phyloP scores from a whole-genome alignment of 37 sponge, comb jelly and placozoan genomes.

The Geodia barretti region DNA sequence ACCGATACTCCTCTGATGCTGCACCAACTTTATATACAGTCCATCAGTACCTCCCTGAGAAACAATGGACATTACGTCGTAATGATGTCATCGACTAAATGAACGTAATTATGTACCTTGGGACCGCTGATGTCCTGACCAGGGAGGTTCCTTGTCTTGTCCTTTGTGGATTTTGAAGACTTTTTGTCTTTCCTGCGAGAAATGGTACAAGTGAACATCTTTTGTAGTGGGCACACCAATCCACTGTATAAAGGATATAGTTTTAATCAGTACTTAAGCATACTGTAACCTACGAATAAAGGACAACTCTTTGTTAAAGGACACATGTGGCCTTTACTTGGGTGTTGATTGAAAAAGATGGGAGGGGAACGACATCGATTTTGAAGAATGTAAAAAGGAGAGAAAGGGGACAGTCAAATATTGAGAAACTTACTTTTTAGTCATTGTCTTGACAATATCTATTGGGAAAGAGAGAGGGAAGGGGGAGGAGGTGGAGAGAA shows the following conservation, averaged over 20 bases:
- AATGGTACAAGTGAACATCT: too few species aligned
- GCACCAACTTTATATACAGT: conserved; percentile 46
- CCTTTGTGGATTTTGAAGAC: conserved; percentile 49
- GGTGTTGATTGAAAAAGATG: too few species aligned
- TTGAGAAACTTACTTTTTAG: conserved; percentile 2
- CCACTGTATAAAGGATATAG: too few species aligned
- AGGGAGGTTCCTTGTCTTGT: conserved; percentile 29
- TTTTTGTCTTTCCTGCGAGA: conserved; percentile 15
- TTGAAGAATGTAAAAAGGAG: too few species aligned
- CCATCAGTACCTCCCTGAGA: conserved; percentile 25
- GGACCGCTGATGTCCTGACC: background rate
- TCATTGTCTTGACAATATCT: conserved; percentile 13
- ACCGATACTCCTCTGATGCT: conserved; percentile 50
- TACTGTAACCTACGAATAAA: too few species aligned
- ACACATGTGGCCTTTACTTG: too few species aligned
- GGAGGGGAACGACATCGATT: too few species aligned
- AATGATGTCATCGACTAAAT: background rate
- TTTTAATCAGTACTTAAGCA: too few species aligned
- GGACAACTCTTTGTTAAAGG: too few species aligned
- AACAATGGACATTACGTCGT: background rate
- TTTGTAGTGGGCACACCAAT: too few species aligned
- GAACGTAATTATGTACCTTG: background rate
- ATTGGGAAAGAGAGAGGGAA: background rate
- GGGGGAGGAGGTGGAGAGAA: background rate
- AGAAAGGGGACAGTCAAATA: background rate